Evolutionary conservation across 1,140 invertebrate species (phyloP), one percentile per base, ranked within the genome.

Genomic region (Aphaenogaster ashmeadi): DNA sequence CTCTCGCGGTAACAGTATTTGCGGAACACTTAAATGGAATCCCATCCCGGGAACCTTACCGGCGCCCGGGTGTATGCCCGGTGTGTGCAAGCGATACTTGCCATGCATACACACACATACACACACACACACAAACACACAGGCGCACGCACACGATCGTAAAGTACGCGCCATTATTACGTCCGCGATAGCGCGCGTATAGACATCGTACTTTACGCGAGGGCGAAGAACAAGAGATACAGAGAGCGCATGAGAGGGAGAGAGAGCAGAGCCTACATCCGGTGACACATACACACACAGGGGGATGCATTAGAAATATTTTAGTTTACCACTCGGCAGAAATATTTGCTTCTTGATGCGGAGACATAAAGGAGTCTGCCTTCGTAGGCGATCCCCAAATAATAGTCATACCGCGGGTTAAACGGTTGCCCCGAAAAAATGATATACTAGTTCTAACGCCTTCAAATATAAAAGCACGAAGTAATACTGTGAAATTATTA

Each of bases 21-120:
- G 88, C 91, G 66, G 87, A 92, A 91, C 91, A 92, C 91, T 92
- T 91, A 87, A 91, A 92, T 85, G 66, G 88, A 88, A 88, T 89
- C 86, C 81, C 86, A 81, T 86, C 77, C 33, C 71, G 52, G 86
- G 83, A 67, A 77, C 21, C 58, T 44, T 84, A 67, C 47, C n/a
- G 62, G 47, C 75, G 38, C 66, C 56, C 47, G 47, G 66, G 60
- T 50, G 72, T 38, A 67, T n/a, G 56, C 58, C 67, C 58, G 60
- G 54, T 66, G 41, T 72, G 50, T 44, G 50, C 74, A 58, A 86
- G 71, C 81, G 83, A 91, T 90, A 90, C 89, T 88, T 50, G 58
- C 6, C 74, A 3, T 15, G 21, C 21, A 27, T 15, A 36, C 47
- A 38, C 7, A 52, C n/a, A 18, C 7, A 52, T 11, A 18, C 52